Conservation (phyloP, 2,888 invertebrate genomes). For the Lissocephala sabroskyi region DNA sequence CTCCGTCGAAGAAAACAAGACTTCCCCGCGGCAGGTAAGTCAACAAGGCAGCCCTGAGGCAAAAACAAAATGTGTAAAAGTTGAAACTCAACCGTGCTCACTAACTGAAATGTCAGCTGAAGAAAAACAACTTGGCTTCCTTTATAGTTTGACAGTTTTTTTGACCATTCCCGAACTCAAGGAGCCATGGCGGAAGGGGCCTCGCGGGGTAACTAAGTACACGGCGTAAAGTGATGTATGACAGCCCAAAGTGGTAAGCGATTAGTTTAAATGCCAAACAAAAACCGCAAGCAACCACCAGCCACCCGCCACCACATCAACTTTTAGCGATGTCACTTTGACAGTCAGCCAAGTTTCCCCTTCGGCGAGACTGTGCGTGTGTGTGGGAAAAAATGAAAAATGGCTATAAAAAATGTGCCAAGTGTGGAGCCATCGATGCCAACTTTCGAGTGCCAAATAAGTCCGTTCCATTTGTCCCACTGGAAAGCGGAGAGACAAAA, state of each 20-base stretch:
- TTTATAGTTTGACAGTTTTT: constrained; percentile 22
- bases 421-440: background rate
- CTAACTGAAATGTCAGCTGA: constrained; percentile 5
- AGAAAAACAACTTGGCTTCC: constrained; percentile 16
- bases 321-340: constrained; percentile 25
- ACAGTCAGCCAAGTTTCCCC: constrained; percentile 10
- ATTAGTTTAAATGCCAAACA: constrained; percentile 42
- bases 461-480: too few species aligned
- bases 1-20: background rate
- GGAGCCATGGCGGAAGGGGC: too few species aligned
- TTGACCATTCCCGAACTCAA: background rate
- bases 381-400: constrained; percentile 1
- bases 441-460: too few species aligned
- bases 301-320: constrained; percentile 24
- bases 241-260: constrained; percentile 38
- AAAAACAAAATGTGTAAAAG: constrained; percentile 12
- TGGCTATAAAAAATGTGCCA: constrained; percentile 5
- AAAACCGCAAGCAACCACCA: constrained; percentile 4
- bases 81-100: constrained; percentile 17
- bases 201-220: too few species aligned
- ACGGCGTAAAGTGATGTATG: constrained; percentile 28
- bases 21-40: constrained; percentile 10
- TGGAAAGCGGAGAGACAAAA: too few species aligned
- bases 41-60: constrained; percentile 14
- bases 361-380: background rate